Percentiles rank a stretch among this genome's conserved stretches.
phyloP scores from a whole-genome alignment of 2,888 invertebrate species.

The Meganola albula region DNA sequence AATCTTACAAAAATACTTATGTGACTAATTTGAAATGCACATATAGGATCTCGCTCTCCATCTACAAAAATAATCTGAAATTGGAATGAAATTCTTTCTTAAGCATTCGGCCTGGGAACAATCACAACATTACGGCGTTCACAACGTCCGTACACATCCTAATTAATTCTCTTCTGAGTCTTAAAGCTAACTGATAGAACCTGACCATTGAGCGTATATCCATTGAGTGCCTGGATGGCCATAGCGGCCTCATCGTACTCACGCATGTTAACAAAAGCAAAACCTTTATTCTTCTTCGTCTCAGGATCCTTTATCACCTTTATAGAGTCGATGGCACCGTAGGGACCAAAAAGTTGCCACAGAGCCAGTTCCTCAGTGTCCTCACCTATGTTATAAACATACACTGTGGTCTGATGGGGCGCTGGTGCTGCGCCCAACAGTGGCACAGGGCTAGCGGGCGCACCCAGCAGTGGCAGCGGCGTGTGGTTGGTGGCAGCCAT shows the following conservation, averaged over 20 bases:
- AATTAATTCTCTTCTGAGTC: constrained; percentile 74
- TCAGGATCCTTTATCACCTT: constrained; percentile 76
- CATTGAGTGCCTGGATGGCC: constrained; percentile 75
- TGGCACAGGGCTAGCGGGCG: constrained; percentile 66
- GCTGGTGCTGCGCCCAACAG: constrained; percentile 57
- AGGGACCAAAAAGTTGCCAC: constrained; percentile 75
- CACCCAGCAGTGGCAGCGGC: constrained; percentile 63
- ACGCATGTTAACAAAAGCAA: constrained; percentile 75
- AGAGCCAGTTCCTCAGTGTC: constrained; percentile 72
- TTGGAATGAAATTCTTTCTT: constrained; percentile 73
- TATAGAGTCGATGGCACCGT: constrained; percentile 74
- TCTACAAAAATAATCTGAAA: constrained; percentile 77
- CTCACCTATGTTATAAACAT: constrained; percentile 75
- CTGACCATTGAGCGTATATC: constrained; percentile 76
- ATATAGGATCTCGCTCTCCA: constrained; percentile 72
- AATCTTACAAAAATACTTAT: constrained; percentile 78
- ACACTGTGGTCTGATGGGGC: constrained; percentile 71
- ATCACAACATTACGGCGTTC: constrained; percentile 65
- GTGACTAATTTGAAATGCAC: constrained; percentile 75
- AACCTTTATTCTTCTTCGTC: constrained; percentile 76
- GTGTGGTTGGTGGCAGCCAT: constrained; percentile 70
- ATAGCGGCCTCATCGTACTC: constrained; percentile 75
- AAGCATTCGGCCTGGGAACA: constrained; percentile 64
- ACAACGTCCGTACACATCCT: constrained; percentile 61
- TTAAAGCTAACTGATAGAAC: constrained; percentile 78